Evolutionary conservation across 2,888 invertebrate genomes (phyloP).

Genomic region (Agrochola macilenta): DNA sequence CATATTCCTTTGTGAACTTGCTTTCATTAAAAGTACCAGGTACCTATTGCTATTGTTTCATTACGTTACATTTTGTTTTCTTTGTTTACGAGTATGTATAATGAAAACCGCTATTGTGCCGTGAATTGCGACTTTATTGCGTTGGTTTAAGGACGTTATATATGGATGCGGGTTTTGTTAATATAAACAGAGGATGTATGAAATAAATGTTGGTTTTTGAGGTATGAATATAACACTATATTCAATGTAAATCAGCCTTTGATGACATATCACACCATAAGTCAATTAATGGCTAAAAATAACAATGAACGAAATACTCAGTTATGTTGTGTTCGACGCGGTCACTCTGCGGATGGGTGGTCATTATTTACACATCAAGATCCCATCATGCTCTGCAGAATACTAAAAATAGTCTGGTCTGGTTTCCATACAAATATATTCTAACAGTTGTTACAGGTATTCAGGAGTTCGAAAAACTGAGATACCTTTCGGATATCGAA

Average conservation of each 20-base stretch:
- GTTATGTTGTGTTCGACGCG: not conserved
- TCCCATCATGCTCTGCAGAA: not conserved
- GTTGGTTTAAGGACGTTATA: conserved; percentile 6
- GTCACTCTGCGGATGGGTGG: not conserved
- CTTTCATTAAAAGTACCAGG: conserved; percentile 48
- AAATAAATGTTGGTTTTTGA: conserved; percentile 19
- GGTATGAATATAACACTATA: not conserved
- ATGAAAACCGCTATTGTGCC: conserved; percentile 68
- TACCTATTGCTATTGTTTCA: conserved; percentile 68
- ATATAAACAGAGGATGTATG: not conserved
- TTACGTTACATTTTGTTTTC: conserved; percentile 63
- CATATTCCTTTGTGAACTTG: conserved; percentile 50
- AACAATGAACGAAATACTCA: not conserved
- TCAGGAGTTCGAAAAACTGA: not conserved
- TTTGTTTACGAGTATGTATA: conserved; percentile 70
- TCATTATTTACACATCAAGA: not conserved
- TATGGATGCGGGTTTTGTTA: not conserved
- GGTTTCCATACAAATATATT: not conserved
- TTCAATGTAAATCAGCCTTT: not conserved
- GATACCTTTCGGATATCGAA: not conserved
- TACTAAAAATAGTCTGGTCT: not conserved
- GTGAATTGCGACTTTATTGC: conserved; percentile 66
- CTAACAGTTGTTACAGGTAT: not conserved
- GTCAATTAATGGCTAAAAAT: not conserved
- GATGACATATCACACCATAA: no score